Percentiles rank a stretch among this genome's conserved stretches.
Evolutionary conservation across 2,888 invertebrate genomes (phyloP).

Genomic region (Lacanobia wlatinum): DNA sequence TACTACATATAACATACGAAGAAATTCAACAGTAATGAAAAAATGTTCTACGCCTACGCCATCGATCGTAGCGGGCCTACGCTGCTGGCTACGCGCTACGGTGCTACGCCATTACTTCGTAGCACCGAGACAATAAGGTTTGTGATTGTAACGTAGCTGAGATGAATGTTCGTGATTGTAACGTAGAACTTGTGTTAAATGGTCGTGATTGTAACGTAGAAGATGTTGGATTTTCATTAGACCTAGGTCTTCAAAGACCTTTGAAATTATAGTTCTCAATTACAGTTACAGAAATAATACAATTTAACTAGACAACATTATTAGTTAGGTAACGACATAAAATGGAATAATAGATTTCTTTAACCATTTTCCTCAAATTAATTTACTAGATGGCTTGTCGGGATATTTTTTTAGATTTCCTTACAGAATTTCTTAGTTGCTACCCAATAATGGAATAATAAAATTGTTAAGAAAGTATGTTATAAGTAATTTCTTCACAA

Average conservation of each 20-base stretch:
- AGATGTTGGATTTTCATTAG: not conserved
- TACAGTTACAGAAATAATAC: not conserved
- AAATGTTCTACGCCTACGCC: conserved; percentile 30
- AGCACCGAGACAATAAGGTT: conserved; percentile 55
- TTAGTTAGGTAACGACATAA: not conserved
- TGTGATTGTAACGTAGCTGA: conserved; percentile 20
- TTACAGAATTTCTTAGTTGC: not conserved
- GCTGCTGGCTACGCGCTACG: conserved; percentile 59
- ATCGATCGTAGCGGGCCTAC: conserved; percentile 63
- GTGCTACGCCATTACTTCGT: conserved; percentile 68
- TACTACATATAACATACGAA: conserved; percentile 25
- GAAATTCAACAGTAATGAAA: conserved; percentile 24
- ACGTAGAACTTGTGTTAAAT: not conserved
- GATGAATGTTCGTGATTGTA: not conserved
- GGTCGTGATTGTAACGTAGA: no score
- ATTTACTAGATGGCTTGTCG: not conserved
- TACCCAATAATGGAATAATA: not conserved
- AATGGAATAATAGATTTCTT: not conserved
- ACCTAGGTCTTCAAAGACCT: not conserved
- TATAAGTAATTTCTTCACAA: not conserved
- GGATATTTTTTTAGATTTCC: not conserved
- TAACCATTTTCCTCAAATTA: conserved; percentile 3
- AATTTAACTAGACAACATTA: not conserved
- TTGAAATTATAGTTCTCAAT: conserved; percentile 10
- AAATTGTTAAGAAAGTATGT: not conserved